Evolutionary conservation across 2,113 vertebrate genomes (phyloP).

Genomic region (Aptenodytes forsteri): DNA sequence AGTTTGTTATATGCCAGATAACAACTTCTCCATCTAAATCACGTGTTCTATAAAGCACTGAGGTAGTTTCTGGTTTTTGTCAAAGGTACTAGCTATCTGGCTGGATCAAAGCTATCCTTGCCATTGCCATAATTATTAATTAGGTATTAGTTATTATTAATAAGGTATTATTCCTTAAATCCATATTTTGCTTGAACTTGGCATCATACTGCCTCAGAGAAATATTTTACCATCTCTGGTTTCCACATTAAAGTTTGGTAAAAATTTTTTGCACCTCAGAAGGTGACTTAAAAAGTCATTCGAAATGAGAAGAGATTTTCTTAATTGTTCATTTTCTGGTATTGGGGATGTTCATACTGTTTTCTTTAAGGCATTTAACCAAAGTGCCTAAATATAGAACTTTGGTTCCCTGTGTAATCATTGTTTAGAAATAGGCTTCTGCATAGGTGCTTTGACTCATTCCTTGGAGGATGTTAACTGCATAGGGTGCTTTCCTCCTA

Average conservation of each 20-base stretch:
- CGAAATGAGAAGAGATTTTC: neutral
- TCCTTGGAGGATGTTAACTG: neutral
- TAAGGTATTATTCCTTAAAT: neutral
- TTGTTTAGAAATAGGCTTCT: neutral
- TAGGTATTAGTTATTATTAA: neutral
- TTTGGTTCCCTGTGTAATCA: neutral
- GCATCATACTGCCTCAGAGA: neutral
- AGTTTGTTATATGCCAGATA: constrained; percentile 12
- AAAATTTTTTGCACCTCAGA: neutral
- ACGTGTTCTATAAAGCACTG: neutral
- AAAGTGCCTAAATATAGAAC: neutral
- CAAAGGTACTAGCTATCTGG: neutral
- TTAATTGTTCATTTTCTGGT: neutral
- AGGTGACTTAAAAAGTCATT: neutral
- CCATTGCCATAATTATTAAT: constrained; percentile 5
- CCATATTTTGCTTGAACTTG: neutral
- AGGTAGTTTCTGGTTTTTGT: constrained; percentile 13
- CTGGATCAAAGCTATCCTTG: constrained; percentile 7
- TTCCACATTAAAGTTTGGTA: neutral
- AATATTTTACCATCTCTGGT: neutral
- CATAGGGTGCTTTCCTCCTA: neutral
- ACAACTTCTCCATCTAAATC: constrained; percentile 2
- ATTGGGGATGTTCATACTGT: neutral
- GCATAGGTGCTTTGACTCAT: neutral
- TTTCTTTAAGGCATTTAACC: neutral